A percentile compares a stretch with the other conserved stretches of the same genome.
These are phyloP conservation scores for Zaprionus nigranus DNA, from an alignment of 1,140 invertebrate species.

Conservation along the genomic window DNA sequence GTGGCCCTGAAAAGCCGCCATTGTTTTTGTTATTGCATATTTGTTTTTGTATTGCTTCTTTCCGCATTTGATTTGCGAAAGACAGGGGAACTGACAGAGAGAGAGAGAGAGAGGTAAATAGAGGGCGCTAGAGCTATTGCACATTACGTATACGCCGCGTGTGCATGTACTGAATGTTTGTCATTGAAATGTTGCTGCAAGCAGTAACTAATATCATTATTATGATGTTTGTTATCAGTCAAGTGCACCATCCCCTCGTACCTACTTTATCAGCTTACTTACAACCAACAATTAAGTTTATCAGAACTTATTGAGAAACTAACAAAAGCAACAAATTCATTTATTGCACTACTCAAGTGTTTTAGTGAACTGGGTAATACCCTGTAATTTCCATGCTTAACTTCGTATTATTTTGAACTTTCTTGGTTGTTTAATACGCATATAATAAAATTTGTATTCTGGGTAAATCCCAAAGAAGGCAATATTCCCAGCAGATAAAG, in stretches of 20 bases:
- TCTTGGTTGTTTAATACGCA: neutral
- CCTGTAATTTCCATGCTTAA: neutral
- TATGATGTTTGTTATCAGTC: slow-evolving; percentile 18
- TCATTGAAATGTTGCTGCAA: neutral
- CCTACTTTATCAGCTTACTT: neutral
- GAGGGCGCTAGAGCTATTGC: neutral
- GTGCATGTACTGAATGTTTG: slow-evolving; percentile 3
- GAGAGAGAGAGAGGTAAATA: neutral
- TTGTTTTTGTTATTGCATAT: slow-evolving; percentile 29
- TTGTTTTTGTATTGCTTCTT: slow-evolving; percentile 56
- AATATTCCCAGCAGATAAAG: neutral
- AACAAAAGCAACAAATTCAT: neutral
- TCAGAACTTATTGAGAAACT: neutral
- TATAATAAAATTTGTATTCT: neutral
- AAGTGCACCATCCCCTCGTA: neutral
- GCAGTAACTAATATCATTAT: neutral
- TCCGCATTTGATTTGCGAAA: slow-evolving; percentile 57
- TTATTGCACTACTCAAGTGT: neutral
- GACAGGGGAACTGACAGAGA: neutral
- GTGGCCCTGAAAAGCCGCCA: slow-evolving; percentile 50
- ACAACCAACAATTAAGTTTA: neutral
- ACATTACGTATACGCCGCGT: slow-evolving; percentile 52
- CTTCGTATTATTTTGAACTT: neutral
- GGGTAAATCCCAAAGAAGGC: neutral
- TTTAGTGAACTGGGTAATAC: neutral